A percentile compares a stretch with the other conserved stretches of the same genome.
These are phyloP conservation scores for Drosophila lacicola DNA, from an alignment of 2,888 invertebrate genomes.

Conservation along the genomic window DNA sequence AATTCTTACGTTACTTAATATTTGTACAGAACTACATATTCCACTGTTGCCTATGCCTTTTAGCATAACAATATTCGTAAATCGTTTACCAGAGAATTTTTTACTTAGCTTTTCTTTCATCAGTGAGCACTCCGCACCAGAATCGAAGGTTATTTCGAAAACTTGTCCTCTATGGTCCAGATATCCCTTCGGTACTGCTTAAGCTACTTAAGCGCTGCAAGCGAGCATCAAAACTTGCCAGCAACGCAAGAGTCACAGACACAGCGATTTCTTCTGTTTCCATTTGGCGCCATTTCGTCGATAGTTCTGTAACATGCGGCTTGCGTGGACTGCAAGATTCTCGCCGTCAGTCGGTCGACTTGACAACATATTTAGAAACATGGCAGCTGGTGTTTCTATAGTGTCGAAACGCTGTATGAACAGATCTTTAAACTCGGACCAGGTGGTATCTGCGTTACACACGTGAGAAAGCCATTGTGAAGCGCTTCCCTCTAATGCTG, in stretches of 20 bases:
- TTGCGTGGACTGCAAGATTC: not conserved
- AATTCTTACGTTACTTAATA: too few species aligned
- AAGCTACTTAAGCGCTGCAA: slow-evolving; percentile 43
- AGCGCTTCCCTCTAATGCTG: not conserved
- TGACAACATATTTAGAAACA: slow-evolving; percentile 24
- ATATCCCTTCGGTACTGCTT: slow-evolving; percentile 20
- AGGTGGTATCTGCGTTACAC: slow-evolving; percentile 30
- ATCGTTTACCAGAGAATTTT: slow-evolving; percentile 10
- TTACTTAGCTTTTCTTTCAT: too few species aligned
- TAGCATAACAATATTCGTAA: slow-evolving; percentile 1
- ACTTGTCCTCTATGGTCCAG: too few species aligned
- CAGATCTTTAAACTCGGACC: slow-evolving; percentile 24
- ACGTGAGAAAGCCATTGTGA: slow-evolving; percentile 9
- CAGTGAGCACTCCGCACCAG: too few species aligned
- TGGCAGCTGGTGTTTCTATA: slow-evolving; percentile 27
- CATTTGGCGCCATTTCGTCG: slow-evolving; percentile 37
- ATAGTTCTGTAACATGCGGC: not conserved
- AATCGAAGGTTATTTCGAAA: not conserved
- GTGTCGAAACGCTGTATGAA: slow-evolving; percentile 25
- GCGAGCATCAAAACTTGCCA: slow-evolving; percentile 13
- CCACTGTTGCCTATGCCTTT: not conserved
- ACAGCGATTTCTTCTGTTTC: slow-evolving; percentile 29
- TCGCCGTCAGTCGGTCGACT: slow-evolving; percentile 30
- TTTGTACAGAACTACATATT: slow-evolving; percentile 15
- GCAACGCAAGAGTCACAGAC: slow-evolving; percentile 26